Conservation (phyloP, 2,113 vertebrate species). For the Brachyhypopomus occidentalis region DNA sequence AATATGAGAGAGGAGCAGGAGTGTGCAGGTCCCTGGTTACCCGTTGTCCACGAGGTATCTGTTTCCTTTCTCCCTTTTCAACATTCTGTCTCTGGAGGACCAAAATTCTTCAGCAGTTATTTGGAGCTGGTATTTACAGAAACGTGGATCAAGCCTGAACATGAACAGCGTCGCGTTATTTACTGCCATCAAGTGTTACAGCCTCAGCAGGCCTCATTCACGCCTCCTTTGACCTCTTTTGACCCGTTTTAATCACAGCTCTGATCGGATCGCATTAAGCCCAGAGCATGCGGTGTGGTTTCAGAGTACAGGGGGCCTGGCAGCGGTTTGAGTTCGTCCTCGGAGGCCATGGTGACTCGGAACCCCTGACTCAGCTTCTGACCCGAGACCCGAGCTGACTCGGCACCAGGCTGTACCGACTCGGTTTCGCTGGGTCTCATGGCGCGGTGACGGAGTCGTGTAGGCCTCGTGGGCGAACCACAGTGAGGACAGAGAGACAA, state of each 20-base stretch:
- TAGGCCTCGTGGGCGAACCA: constrained; percentile 30
- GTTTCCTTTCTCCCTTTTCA: constrained; percentile 6
- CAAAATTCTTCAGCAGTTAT: constrained; percentile 39
- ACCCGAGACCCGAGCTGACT: no score
- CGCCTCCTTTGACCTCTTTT: background rate
- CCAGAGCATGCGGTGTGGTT: background rate
- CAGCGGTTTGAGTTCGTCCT: no score
- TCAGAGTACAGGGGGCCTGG: background rate
- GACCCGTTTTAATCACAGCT: constrained; percentile 4
- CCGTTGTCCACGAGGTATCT: background rate
- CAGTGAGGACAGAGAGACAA: constrained; percentile 36
- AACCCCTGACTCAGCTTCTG: no score
- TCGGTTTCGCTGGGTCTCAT: no score
- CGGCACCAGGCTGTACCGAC: no score
- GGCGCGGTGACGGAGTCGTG: no score
- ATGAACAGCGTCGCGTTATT: constrained; percentile 25
- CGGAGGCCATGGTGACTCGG: no score
- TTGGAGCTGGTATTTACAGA: constrained; percentile 49
- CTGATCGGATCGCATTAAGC: background rate
- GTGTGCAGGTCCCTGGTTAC: background rate
- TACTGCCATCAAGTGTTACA: constrained; percentile 7
- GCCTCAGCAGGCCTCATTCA: constrained; percentile 15
- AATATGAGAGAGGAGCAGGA: background rate
- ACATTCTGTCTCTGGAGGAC: constrained; percentile 38
- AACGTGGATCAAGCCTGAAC: constrained; percentile 44